phyloP scores from a whole-genome alignment of 2,888 invertebrate species.

The Alcis repandata region DNA sequence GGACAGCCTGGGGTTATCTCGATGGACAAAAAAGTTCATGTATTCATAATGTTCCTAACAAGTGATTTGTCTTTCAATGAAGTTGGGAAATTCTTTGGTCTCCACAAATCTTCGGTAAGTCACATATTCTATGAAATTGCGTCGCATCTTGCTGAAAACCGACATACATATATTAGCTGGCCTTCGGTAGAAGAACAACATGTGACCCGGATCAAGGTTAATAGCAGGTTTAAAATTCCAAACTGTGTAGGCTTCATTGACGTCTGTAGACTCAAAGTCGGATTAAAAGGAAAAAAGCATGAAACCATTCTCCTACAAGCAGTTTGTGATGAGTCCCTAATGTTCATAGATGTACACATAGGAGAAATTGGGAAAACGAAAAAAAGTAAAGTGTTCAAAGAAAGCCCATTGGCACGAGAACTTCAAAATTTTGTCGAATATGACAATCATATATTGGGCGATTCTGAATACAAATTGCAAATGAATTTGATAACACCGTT shows the following conservation, averaged over 20 bases:
- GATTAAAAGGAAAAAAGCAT: constrained; percentile 63
- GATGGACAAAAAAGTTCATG: constrained; percentile 77
- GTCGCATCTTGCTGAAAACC: constrained; percentile 65
- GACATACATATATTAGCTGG: constrained; percentile 74
- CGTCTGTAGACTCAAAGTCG: constrained; percentile 73
- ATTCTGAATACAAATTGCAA: constrained; percentile 72
- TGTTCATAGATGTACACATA: constrained; percentile 75
- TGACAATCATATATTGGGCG: constrained; percentile 79
- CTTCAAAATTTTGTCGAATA: constrained; percentile 74
- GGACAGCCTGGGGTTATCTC: constrained; percentile 63
- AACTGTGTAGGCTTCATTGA: constrained; percentile 82
- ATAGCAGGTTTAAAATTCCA: constrained; percentile 75
- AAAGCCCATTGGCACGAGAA: constrained; percentile 68
- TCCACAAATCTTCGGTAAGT: constrained; percentile 76
- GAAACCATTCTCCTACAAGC: constrained; percentile 75
- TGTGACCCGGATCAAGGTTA: constrained; percentile 76
- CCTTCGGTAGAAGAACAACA: constrained; percentile 78
- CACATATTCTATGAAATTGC: constrained; percentile 77
- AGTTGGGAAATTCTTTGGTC: constrained; percentile 70
- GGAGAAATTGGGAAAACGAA: constrained; percentile 70
- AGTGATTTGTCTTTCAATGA: constrained; percentile 75
- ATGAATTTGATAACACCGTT: constrained; percentile 78
- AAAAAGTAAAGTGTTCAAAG: constrained; percentile 74
- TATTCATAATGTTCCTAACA: constrained; percentile 74
- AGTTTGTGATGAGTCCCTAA: constrained; percentile 78